Base-by-base conservation (phyloP, 2,113 vertebrate genomes). In the Gobiocypris rarus region DNA sequence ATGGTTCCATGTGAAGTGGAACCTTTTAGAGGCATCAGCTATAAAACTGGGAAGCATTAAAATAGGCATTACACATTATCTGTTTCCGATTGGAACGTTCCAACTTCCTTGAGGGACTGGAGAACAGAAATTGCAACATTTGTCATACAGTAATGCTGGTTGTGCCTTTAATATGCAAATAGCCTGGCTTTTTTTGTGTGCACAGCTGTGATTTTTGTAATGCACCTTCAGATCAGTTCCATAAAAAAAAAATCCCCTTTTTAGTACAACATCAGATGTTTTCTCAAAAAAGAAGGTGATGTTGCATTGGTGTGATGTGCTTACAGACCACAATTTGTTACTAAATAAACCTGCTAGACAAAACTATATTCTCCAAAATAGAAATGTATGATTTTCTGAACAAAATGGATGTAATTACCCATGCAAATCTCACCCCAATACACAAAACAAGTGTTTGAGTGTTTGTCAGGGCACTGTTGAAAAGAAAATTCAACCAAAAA, bases 11-110 rank as follows among this genome's bases (percentile, higher is more conserved):
- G 19, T 28, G 73, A 34, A n/a, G 58, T 13, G 34, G 52, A 80
- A 50, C 19, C 9, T 65, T 41, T n/a, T 63, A 59, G 3, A 77
- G 41, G 67, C 26, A 26, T 82, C 74, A 84, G 28, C 11, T 10
- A 77, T 43, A 56, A 77, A 84, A 5, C 1, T 61, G 63, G 54
- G 50, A 70, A 75, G 59, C 69, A 63, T 75, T 85, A 59, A 75
- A 43, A 24, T 48, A 58, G 82, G 26, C 26, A 80, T 52, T 56
- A 77, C 28, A 48, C 10, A 3, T 13, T 75, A 34, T 56, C 34
- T 43, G n/a, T 76, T 85, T 63, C 34, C 58, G 38, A 79, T 45
- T 63, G n/a, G 9, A 43, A 61, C 0, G 7, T 45, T 65, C 26
- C 19, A 45, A 75, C 43, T 38, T 74, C 83, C 54, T 58, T 63